These are phyloP conservation scores for Agriotes lineatus DNA, from an alignment of 2,888 invertebrate species.

Conservation along the genomic window DNA sequence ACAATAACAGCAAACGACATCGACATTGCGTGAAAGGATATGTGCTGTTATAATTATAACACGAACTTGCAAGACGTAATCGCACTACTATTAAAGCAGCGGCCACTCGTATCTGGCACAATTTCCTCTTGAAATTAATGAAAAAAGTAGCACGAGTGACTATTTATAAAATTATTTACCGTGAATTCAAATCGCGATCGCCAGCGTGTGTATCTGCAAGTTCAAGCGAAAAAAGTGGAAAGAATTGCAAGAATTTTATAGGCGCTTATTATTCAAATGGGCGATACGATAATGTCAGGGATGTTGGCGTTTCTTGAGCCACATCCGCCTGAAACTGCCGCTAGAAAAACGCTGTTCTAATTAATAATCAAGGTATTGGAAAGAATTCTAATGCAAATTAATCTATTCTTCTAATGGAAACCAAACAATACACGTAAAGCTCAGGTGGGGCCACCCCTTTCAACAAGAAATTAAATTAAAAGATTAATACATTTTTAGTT, in stretches of 20 bases:
- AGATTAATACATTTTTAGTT: too few species aligned
- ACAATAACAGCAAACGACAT: conserved; percentile 21
- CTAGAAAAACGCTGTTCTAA: conserved; percentile 6
- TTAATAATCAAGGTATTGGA: conserved; percentile 5
- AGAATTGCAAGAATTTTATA: conserved; percentile 10
- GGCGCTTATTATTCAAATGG: neutral
- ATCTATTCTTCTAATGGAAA: neutral
- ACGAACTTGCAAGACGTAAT: conserved; percentile 16
- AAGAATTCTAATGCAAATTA: neutral
- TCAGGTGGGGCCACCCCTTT: too few species aligned
- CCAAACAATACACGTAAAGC: too few species aligned
- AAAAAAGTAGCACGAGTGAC: neutral
- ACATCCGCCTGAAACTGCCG: neutral
- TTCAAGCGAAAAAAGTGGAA: neutral
- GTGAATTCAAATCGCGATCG: too few species aligned
- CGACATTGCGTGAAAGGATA: conserved; percentile 31
- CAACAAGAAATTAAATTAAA: too few species aligned
- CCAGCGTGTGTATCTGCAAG: neutral
- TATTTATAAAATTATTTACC: neutral
- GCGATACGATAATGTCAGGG: conserved; percentile 14
- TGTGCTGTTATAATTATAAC: conserved; percentile 12
- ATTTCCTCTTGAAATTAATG: neutral
- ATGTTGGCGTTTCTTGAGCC: neutral
- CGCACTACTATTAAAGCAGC: conserved; percentile 1
- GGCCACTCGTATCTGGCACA: conserved; percentile 18